Evolutionary conservation across 2,888 invertebrate genomes (phyloP).

Genomic region (Apodemia duryi): DNA sequence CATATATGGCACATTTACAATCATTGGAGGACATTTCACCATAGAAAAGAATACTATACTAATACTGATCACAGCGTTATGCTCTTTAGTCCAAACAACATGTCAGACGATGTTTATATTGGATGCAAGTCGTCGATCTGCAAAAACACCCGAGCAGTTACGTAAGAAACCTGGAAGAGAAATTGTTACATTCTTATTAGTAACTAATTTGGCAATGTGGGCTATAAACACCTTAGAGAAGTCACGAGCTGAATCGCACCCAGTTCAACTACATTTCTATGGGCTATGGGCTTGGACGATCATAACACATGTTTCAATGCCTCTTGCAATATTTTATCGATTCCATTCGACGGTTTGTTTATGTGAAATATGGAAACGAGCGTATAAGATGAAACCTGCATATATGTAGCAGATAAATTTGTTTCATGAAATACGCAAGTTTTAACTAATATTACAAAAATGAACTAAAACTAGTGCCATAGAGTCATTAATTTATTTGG

Average conservation of each 20-base stretch:
- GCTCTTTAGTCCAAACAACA: constrained; percentile 92
- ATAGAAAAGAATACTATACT: constrained; percentile 88
- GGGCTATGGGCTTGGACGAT: constrained; percentile 97
- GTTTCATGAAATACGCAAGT: constrained; percentile 38
- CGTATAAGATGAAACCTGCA: constrained; percentile 94
- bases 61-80: constrained; percentile 90
- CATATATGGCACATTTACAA: constrained; percentile 95
- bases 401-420: constrained; percentile 85
- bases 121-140: constrained; percentile 92
- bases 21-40: constrained; percentile 95
- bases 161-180: constrained; percentile 94
- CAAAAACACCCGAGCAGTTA: constrained; percentile 89
- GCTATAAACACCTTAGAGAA: constrained; percentile 96
- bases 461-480: constrained; percentile 62
- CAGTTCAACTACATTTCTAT: constrained; percentile 94
- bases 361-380: constrained; percentile 97
- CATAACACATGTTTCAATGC: constrained; percentile 96
- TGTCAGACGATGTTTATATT: constrained; percentile 95
- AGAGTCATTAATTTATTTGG: constrained; percentile 38
- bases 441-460: constrained; percentile 38
- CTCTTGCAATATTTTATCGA: constrained; percentile 94
- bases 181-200: constrained; percentile 93
- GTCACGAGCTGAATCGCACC: constrained; percentile 93
- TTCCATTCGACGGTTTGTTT: constrained; percentile 97
- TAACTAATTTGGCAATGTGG: constrained; percentile 96